These are phyloP conservation scores for Chlorospingus flavigularis DNA, from an alignment of 2,797 vertebrate species.

Conservation along the genomic window DNA sequence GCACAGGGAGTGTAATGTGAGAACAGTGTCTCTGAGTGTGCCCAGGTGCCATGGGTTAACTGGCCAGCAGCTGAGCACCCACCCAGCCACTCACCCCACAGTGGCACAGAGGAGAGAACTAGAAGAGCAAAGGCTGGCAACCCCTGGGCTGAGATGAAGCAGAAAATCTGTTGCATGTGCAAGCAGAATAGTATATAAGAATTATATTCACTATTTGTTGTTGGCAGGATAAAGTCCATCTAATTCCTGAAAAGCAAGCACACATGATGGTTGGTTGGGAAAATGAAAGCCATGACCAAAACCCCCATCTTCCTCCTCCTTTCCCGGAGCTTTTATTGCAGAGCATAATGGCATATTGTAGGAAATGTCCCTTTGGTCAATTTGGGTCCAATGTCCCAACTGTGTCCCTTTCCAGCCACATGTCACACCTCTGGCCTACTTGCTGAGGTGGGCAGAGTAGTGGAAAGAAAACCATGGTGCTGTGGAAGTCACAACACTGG, in stretches of 20 bases:
- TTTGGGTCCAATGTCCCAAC: neutral
- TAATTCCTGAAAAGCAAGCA: neutral
- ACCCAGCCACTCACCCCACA: neutral
- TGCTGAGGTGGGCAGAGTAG: neutral
- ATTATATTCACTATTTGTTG: neutral
- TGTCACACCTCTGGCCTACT: neutral
- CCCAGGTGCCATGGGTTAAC: neutral
- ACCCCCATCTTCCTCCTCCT: fast-evolving
- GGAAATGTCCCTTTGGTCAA: neutral
- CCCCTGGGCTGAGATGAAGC: neutral
- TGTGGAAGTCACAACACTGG: neutral
- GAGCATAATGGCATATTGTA: neutral
- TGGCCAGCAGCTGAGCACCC: neutral
- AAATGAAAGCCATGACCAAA: neutral
- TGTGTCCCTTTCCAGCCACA: neutral
- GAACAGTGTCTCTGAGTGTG: neutral
- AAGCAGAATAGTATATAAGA: neutral
- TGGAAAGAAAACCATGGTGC: neutral
- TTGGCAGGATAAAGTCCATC: neutral
- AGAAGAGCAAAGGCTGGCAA: neutral
- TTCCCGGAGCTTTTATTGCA: neutral
- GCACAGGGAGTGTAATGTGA: neutral
- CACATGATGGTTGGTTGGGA: fast-evolving
- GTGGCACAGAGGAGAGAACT: neutral
- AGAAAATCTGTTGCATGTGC: fast-evolving